Conservation (phyloP, 2,888 invertebrate species). For the Orthosia gothica region DNA sequence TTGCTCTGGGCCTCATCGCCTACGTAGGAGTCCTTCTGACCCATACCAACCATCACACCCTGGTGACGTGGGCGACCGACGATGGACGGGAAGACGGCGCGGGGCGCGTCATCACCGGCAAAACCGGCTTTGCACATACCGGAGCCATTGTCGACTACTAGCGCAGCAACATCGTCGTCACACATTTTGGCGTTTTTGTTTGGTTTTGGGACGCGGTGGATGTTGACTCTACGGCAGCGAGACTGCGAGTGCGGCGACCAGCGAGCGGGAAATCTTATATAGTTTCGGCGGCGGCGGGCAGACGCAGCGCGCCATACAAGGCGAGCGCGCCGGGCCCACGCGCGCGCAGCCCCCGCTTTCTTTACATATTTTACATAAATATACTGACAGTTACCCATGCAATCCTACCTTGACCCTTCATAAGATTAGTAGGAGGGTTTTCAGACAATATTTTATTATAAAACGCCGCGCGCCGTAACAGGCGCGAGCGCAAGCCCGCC, state of each 20-base stretch:
- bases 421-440: slow-evolving; percentile 53
- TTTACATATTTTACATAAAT: slow-evolving; percentile 58
- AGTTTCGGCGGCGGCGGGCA: slow-evolving; percentile 85
- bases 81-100: slow-evolving; percentile 98
- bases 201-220: slow-evolving; percentile 87
- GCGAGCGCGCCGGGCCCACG: slow-evolving; percentile 78
- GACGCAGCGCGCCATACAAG: slow-evolving; percentile 81
- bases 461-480: slow-evolving; percentile 69
- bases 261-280: slow-evolving; percentile 83
- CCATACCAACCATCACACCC: slow-evolving; percentile 97
- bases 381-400: slow-evolving; percentile 39
- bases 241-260: slow-evolving; percentile 90
- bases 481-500: slow-evolving; percentile 66
- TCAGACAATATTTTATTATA: slow-evolving; percentile 52
- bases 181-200: slow-evolving; percentile 94
- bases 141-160: slow-evolving; percentile 98
- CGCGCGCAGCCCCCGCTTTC: slow-evolving; percentile 57
- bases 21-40: slow-evolving; percentile 97
- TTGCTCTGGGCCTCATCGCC: slow-evolving; percentile 97
- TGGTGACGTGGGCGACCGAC: slow-evolving; percentile 97
- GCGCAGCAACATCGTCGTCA: slow-evolving; percentile 98
- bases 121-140: slow-evolving; percentile 99
- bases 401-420: slow-evolving; percentile 55
- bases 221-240: slow-evolving; percentile 91
- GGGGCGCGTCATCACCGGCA: slow-evolving; percentile 97